Conservation (phyloP, 2,113 vertebrate genomes). For the Anguilla rostrata region DNA sequence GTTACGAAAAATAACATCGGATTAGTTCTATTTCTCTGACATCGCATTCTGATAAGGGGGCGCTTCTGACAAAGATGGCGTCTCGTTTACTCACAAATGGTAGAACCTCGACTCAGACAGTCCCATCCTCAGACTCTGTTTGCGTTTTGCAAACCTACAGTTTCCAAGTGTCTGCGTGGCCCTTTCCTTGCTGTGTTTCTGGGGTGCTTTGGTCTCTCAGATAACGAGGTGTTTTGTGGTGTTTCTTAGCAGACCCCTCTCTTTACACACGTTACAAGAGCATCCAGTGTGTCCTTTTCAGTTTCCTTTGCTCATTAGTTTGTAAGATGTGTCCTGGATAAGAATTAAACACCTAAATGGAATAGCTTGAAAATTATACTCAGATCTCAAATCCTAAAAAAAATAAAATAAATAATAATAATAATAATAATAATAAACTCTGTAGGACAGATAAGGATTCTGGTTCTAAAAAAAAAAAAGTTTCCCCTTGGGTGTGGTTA, state of each 20-base stretch:
- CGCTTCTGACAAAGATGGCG: slow-evolving; percentile 23
- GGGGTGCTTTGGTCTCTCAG: not conserved
- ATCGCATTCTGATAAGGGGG: slow-evolving; percentile 24
- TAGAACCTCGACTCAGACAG: slow-evolving; percentile 7
- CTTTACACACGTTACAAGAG: slow-evolving; percentile 21
- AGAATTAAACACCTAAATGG: not conserved
- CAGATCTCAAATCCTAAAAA: not conserved
- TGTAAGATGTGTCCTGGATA: not conserved
- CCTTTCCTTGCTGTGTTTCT: not conserved
- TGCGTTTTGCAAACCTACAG: slow-evolving; percentile 50
- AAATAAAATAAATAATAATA: too few species aligned
- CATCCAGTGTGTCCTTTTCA: slow-evolving; percentile 62
- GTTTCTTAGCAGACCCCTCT: slow-evolving; percentile 24
- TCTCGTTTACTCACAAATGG: slow-evolving; percentile 29
- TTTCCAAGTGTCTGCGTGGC: not conserved
- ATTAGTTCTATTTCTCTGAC: slow-evolving; percentile 30
- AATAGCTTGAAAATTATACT: not conserved
- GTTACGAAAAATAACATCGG: slow-evolving; percentile 28
- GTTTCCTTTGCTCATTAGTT: slow-evolving; percentile 17
- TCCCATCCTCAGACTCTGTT: slow-evolving; percentile 35
- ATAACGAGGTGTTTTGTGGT: not conserved
- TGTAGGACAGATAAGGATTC: not conserved
- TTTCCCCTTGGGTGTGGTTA: not conserved
- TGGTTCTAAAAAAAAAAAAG: not conserved
- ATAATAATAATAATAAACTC: not conserved